Evolutionary conservation across 1,140 invertebrate genomes (phyloP).

Genomic region (Diorhabda elongata): DNA sequence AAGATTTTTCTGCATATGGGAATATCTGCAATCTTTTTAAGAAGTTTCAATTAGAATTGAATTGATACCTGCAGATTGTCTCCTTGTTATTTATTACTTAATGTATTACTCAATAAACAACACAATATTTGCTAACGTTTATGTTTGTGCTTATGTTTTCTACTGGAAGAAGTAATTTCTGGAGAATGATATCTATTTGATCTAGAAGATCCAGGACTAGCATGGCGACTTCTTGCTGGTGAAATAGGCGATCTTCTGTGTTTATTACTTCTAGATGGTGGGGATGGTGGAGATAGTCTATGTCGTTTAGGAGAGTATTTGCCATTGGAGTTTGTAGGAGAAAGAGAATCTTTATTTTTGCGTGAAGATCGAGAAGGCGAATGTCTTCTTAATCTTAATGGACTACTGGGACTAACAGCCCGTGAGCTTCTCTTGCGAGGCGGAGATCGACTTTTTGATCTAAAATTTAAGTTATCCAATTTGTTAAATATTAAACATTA

Average conservation of each 20-base stretch:
- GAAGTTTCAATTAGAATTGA: background rate
- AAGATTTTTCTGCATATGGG: too few relatives aligned
- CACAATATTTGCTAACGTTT: slow-evolving; percentile 37
- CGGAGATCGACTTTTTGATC: slow-evolving; percentile 46
- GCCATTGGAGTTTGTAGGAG: slow-evolving; percentile 39
- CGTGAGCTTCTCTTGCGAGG: slow-evolving; percentile 38
- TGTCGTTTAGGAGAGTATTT: slow-evolving; percentile 37
- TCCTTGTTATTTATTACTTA: background rate
- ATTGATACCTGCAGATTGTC: background rate
- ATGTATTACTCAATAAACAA: background rate
- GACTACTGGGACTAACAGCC: slow-evolving; percentile 39
- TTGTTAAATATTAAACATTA: background rate
- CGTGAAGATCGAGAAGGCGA: slow-evolving; percentile 37
- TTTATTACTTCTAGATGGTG: slow-evolving; percentile 24
- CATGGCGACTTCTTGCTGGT: slow-evolving; percentile 29
- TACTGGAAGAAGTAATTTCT: slow-evolving; percentile 27
- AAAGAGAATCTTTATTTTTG: slow-evolving; percentile 39
- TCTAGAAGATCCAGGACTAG: slow-evolving; percentile 33
- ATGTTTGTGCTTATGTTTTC: slow-evolving; percentile 45
- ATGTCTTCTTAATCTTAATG: slow-evolving; percentile 40
- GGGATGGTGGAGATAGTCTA: slow-evolving; percentile 34
- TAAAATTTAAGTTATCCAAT: slow-evolving; percentile 31
- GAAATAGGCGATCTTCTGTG: slow-evolving; percentile 29
- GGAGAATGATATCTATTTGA: slow-evolving; percentile 39
- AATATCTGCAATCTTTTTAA: background rate